Evolutionary conservation across 1,140 invertebrate species (phyloP).

Genomic region (Akabosia matsudoensis): DNA sequence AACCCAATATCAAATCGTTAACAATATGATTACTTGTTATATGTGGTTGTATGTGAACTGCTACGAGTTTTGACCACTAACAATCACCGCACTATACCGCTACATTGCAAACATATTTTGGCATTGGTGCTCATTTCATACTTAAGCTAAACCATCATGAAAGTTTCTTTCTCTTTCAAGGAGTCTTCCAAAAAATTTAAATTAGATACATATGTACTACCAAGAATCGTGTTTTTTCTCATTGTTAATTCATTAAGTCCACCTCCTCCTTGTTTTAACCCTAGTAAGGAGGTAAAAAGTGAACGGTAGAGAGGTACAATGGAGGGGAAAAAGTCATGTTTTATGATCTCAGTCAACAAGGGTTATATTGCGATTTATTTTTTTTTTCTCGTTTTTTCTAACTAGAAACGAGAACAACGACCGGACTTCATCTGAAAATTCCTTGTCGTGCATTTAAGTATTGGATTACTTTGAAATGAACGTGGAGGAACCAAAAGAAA

Average conservation of each 20-base stretch:
- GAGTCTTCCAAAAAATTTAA: too few relatives aligned
- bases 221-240: too few relatives aligned
- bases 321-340: neutral
- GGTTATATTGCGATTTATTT: neutral
- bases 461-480: neutral
- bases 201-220: too few relatives aligned
- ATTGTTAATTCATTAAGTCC: neutral
- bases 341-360: neutral
- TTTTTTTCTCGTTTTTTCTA: neutral
- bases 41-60: too few relatives aligned
- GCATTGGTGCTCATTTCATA: too few relatives aligned
- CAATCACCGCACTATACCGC: neutral
- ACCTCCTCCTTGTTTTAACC: neutral
- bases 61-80: neutral
- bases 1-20: too few relatives aligned
- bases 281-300: neutral
- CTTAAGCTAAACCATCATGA: too few relatives aligned
- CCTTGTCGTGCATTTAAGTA: neutral
- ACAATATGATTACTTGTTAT: too few relatives aligned
- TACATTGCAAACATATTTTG: too few relatives aligned
- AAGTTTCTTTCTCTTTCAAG: too few relatives aligned
- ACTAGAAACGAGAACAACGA: neutral
- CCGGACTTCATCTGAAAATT: neutral
- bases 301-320: neutral
- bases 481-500: too few relatives aligned